Percentiles rank a stretch among this genome's conserved stretches.
These are phyloP conservation scores for Anableps anableps DNA, from an alignment of 2,797 vertebrate genomes.

Conservation along the genomic window DNA sequence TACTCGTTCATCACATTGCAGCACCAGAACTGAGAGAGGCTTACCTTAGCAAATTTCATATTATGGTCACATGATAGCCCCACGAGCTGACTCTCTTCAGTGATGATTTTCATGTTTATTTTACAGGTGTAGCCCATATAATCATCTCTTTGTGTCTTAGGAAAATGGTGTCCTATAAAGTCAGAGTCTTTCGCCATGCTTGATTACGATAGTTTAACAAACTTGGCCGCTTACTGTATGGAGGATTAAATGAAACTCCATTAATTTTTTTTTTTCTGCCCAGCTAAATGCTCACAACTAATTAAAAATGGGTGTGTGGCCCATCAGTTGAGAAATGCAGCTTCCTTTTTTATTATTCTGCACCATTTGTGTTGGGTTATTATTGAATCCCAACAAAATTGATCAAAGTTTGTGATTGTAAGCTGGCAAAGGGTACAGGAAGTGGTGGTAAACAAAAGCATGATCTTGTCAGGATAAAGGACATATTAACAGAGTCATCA, in stretches of 20 bases:
- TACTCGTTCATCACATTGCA: background rate
- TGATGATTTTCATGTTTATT: background rate
- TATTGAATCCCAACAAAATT: background rate
- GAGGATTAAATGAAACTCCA: background rate
- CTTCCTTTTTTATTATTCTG: no score
- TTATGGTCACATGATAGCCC: background rate
- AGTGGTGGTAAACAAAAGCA: background rate
- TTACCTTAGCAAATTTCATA: background rate
- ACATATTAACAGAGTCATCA: background rate
- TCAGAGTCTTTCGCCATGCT: background rate
- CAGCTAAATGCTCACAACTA: background rate
- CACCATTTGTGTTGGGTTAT: no score
- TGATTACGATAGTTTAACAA: background rate
- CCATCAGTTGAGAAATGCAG: background rate
- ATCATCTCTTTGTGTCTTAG: background rate
- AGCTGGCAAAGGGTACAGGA: background rate
- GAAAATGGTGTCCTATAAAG: background rate
- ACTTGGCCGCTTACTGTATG: background rate
- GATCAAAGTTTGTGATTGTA: background rate
- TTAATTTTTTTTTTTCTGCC: background rate
- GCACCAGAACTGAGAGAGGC: background rate
- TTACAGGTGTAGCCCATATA: background rate
- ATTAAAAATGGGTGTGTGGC: background rate
- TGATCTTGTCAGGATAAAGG: background rate
- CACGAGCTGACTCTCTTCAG: background rate